phyloP scores from a whole-genome alignment of 2,797 vertebrate species.

The Bryconaethiops microstoma region DNA sequence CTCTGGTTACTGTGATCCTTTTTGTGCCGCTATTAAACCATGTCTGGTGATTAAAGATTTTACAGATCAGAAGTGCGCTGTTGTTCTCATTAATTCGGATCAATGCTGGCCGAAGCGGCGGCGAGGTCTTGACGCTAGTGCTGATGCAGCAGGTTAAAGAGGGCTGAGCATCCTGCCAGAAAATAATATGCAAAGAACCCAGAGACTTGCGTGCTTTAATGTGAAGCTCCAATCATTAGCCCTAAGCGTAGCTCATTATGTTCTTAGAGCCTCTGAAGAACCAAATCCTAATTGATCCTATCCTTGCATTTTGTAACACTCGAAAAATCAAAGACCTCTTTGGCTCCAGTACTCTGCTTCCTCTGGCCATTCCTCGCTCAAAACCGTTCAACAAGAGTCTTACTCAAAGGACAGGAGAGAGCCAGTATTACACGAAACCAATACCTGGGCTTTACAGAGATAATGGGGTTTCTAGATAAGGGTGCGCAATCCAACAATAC shows the following conservation, averaged over 20 bases:
- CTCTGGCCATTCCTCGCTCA: conserved; percentile 12
- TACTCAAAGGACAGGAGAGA: conserved; percentile 14
- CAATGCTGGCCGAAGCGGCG: conserved; percentile 65
- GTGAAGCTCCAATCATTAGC: conserved; percentile 73
- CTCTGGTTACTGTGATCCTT: conserved; percentile 15
- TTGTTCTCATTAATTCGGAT: conserved; percentile 76
- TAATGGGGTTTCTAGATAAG: background rate
- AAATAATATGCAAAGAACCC: conserved; percentile 63
- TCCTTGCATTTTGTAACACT: conserved; percentile 69
- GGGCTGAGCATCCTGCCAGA: conserved; percentile 63
- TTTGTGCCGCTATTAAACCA: conserved; percentile 35
- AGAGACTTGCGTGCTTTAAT: conserved; percentile 57
- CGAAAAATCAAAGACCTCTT: conserved; percentile 62
- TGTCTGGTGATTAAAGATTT: conserved; percentile 56
- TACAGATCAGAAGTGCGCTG: conserved; percentile 70
- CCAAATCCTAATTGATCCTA: conserved; percentile 72
- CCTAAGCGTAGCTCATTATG: conserved; percentile 80
- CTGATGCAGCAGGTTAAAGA: conserved; percentile 73
- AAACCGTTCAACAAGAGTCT: background rate
- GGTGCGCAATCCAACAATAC: background rate
- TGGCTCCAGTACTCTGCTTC: conserved; percentile 51
- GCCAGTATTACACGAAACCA: background rate
- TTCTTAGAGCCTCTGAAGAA: conserved; percentile 74
- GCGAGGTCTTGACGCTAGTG: conserved; percentile 61
- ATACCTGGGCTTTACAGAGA: background rate